Conservation (phyloP, 2,113 vertebrate genomes). For the Panthera leo region DNA sequence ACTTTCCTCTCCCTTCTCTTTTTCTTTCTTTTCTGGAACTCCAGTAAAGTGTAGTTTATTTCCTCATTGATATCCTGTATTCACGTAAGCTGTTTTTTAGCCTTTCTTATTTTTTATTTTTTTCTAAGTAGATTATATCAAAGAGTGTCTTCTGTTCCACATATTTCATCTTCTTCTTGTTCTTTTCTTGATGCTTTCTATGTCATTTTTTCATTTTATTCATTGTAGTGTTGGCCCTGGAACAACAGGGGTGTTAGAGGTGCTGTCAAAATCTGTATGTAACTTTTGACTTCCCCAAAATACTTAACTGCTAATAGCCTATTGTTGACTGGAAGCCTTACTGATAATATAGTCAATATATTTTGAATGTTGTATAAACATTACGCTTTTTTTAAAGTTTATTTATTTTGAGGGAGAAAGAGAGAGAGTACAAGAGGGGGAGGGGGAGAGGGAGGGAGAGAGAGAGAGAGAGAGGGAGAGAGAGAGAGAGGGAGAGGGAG, state of each 20-base stretch:
- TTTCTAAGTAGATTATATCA: neutral
- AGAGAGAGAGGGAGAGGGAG: too few species aligned
- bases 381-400: too few species aligned
- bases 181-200: neutral
- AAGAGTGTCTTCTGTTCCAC: neutral
- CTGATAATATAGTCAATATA: neutral
- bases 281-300: neutral
- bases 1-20: neutral
- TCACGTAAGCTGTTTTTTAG: neutral
- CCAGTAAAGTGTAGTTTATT: neutral
- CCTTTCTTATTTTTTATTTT: neutral
- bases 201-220: neutral
- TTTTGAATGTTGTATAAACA: neutral
- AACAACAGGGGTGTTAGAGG: neutral
- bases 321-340: neutral
- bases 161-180: neutral
- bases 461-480: rapidly evolving
- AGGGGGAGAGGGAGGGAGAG: too few species aligned
- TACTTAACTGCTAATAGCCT: neutral
- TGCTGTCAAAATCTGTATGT: neutral
- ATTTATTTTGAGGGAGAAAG: too few species aligned
- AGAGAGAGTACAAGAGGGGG: too few species aligned
- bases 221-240: neutral
- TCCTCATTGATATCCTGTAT: neutral
- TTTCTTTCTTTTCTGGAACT: neutral